A percentile compares a stretch with the other conserved stretches of the same genome.
Conservation (phyloP, 1,140 invertebrate genomes). For the Cydia pomonella region DNA sequence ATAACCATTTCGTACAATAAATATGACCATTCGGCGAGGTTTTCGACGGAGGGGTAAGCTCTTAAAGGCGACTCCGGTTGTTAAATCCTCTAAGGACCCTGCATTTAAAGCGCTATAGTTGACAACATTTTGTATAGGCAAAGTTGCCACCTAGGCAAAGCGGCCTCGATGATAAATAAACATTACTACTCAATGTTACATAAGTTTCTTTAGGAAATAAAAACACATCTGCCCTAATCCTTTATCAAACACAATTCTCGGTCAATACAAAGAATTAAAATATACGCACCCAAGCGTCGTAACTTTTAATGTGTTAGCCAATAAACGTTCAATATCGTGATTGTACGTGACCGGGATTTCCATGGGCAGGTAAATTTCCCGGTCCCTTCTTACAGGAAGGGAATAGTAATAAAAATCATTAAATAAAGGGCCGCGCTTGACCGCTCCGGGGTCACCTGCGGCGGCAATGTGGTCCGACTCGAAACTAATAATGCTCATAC, state of each 20-base stretch:
- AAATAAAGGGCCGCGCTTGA: slow-evolving; percentile 55
- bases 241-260: neutral
- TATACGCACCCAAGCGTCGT: slow-evolving; percentile 36
- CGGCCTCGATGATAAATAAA: too few species aligned
- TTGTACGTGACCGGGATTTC: slow-evolving; percentile 48
- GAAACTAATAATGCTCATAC: slow-evolving; percentile 15
- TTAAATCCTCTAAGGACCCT: too few species aligned
- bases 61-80: too few species aligned
- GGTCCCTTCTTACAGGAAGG: slow-evolving; percentile 45
- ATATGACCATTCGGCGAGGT: too few species aligned
- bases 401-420: slow-evolving; percentile 61
- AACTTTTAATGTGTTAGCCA: slow-evolving; percentile 58
- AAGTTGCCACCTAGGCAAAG: too few species aligned
- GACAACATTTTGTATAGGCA: too few species aligned
- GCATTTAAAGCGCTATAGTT: too few species aligned
- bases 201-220: neutral
- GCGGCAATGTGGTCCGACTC: slow-evolving; percentile 47
- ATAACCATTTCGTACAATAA: too few species aligned
- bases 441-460: slow-evolving; percentile 37
- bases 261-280: slow-evolving; percentile 32
- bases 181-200: too few species aligned
- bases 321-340: slow-evolving; percentile 64
- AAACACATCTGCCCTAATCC: neutral
- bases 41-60: too few species aligned
- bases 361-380: slow-evolving; percentile 58